A percentile compares a stretch with the other conserved stretches of the same genome.
phyloP scores from a whole-genome alignment of 2,888 invertebrate genomes.

The Meteorus colon region DNA sequence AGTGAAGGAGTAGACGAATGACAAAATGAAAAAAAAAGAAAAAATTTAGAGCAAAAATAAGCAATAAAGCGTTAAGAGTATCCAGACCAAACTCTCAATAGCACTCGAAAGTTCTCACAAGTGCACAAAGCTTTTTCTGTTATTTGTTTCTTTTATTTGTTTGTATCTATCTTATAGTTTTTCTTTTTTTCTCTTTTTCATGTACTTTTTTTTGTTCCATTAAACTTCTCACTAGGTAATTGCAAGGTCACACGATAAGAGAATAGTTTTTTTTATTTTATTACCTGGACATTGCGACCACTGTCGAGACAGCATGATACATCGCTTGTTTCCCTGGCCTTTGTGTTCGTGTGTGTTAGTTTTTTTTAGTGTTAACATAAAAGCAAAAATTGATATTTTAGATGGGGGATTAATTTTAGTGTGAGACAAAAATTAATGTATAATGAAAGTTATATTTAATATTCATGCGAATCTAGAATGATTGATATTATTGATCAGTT shows the following conservation, averaged over 20 bases:
- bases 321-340: constrained; percentile 86
- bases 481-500: not conserved
- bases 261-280: constrained; percentile 17
- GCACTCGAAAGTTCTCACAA: constrained; percentile 1
- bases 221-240: constrained; percentile 12
- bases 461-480: not conserved
- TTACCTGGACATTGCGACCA: constrained; percentile 84
- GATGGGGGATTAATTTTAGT: constrained; percentile 17
- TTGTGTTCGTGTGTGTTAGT: constrained; percentile 69
- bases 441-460: not conserved
- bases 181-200: not conserved
- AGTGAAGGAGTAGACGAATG: not conserved
- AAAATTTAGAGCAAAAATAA: not conserved
- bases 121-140: not conserved
- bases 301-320: constrained; percentile 96
- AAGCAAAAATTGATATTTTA: constrained; percentile 37
- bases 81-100: not conserved
- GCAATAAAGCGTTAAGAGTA: constrained; percentile 10
- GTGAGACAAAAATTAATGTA: constrained; percentile 24
- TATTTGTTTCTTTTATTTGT: not conserved
- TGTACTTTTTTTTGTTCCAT: not conserved
- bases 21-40: not conserved
- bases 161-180: not conserved
- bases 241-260: not conserved
- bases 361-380: constrained; percentile 55